Percentiles rank a stretch among this genome's conserved stretches.
Conservation (phyloP, 2,797 vertebrate species). For the Amblyopsis hoosieri region DNA sequence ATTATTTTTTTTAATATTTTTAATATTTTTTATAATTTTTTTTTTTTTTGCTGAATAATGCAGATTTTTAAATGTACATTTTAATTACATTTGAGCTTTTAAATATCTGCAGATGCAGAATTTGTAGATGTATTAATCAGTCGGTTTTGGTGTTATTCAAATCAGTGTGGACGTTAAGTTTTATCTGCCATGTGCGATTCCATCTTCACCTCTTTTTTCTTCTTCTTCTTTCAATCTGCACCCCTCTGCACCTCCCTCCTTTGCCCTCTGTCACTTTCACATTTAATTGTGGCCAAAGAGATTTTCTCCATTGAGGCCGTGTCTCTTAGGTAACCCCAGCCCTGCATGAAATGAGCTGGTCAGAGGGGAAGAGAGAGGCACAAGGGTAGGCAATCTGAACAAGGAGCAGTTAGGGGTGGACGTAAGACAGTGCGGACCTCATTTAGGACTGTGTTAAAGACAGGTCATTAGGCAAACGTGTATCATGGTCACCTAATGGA, state of each 20-base stretch:
- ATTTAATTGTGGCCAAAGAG: conserved; percentile 81
- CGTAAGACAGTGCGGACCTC: conserved; percentile 33
- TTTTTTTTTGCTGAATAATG: background rate
- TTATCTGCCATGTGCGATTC: conserved; percentile 51
- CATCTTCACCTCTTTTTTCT: conserved; percentile 27
- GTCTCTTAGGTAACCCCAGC: conserved; percentile 85
- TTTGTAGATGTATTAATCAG: too few relatives aligned
- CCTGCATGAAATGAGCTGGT: conserved; percentile 85
- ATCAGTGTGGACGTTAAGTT: conserved; percentile 20
- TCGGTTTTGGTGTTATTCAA: conserved; percentile 7
- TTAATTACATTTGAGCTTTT: too few relatives aligned
- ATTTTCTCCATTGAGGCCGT: conserved; percentile 82
- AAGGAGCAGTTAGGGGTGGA: conserved; percentile 54
- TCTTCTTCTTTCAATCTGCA: conserved; percentile 26
- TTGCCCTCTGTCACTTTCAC: conserved; percentile 79
- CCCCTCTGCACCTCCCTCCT: conserved; percentile 57
- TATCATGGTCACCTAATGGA: conserved; percentile 10
- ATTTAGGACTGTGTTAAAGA: background rate
- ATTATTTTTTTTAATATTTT: too few relatives aligned
- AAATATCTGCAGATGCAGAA: too few relatives aligned
- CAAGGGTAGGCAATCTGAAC: conserved; percentile 64
- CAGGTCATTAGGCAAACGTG: background rate
- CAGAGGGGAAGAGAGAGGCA: conserved; percentile 63
- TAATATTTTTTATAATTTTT: too few relatives aligned
- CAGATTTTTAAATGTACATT: background rate